Evolutionary conservation across 2,797 vertebrate genomes (phyloP).

Genomic region (Anabas testudineus): DNA sequence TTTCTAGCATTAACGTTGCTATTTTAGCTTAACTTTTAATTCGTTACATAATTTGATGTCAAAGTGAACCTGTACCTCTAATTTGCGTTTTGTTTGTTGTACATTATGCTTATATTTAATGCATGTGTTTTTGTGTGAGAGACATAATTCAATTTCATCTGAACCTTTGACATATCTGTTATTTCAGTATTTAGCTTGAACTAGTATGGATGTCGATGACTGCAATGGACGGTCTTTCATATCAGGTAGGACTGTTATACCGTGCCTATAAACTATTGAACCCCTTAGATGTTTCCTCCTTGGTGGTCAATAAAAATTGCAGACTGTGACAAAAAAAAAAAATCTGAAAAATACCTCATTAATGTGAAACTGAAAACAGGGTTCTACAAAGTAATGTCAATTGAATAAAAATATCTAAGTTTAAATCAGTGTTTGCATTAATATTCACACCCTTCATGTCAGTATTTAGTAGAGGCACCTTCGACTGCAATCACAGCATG

Average conservation of each 20-base stretch:
- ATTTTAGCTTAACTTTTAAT: neutral
- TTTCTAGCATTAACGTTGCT: neutral
- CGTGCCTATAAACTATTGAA: no score
- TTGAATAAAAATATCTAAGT: no score
- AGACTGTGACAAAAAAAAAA: no score
- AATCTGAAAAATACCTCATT: no score
- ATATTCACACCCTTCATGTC: no score
- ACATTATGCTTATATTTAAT: neutral
- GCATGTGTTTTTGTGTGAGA: neutral
- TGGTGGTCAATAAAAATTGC: no score
- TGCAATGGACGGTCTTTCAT: conserved; percentile 93
- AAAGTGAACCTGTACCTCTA: conserved; percentile 1
- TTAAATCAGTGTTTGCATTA: no score
- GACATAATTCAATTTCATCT: neutral
- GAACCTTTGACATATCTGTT: conserved; percentile 39
- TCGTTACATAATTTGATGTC: neutral
- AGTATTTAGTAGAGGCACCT: no score
- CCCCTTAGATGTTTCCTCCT: no score
- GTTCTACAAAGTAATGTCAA: no score
- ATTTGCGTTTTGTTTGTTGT: neutral
- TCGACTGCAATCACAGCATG: no score
- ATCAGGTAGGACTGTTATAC: conserved; percentile 89
- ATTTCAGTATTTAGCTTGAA: conserved; percentile 82
- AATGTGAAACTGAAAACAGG: no score
- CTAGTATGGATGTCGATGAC: conserved; percentile 96